Evolutionary conservation across 1,140 invertebrate species (phyloP), one percentile per base, ranked within the genome.

Genomic region (Sinella curviseta): DNA sequence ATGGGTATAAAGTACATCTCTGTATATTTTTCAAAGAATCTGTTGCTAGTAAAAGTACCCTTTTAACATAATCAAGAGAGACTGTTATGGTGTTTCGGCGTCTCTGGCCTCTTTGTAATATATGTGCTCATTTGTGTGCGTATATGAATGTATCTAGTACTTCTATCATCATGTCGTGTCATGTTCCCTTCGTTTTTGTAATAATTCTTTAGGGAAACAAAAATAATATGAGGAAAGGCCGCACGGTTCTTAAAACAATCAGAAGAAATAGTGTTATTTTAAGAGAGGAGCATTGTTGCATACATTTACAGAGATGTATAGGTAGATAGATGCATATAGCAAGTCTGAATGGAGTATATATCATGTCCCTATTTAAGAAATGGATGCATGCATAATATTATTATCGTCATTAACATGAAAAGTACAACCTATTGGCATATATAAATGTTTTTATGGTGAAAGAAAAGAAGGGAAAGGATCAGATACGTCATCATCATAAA

Each of bases 241-340:
- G 65, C 65, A 70, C 65, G 65, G 31, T 70, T 31, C 65, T 33
- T 33, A 33, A 70, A 33, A 70, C 26, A 70, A 70, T 70, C 31
- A 70, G 12, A 70, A 8, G 57, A 26, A 65, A 65, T 65, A 24
- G 65, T 70, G 8, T 70, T 70, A n/a, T 65, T 65, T 65, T 65
- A 16, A 65, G 14, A n/a, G 57, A 17, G 8, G 24, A 65, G 24
- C 24, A 26, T 65, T 8, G 4, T 48, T 48, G 26, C 57, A 65
- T 26, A 17, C 24, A 65, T 26, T n/a, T n/a, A 48, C 8, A 48
- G 39, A 8, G 39, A 48, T 48, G 20, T 48, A 48, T 20, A 48
- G 8, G 39, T 48, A 48, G 39, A 48, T 12, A 48, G 39, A 48
- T 48, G 20, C 8, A 8, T 12, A 20, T 48, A 48, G 39, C 8